A percentile compares a stretch with the other conserved stretches of the same genome.
Conservation (phyloP, 1,140 invertebrate species). For the Rhagoletis pomonella region DNA sequence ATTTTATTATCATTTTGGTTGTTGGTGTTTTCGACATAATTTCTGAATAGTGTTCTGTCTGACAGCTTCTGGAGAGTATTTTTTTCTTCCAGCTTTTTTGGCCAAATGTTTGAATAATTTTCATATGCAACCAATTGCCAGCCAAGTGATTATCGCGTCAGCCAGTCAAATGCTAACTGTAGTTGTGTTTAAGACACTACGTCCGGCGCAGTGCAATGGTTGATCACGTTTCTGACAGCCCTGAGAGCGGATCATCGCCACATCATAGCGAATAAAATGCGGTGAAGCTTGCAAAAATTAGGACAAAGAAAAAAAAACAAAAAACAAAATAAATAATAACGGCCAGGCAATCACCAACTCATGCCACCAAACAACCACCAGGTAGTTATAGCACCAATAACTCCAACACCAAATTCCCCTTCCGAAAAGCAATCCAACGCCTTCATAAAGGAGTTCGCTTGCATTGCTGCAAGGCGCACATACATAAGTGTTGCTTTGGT, state of each 20-base stretch:
- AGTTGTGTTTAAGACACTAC: not conserved
- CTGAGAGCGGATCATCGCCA: slow-evolving; percentile 10
- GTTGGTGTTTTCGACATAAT: too few species aligned
- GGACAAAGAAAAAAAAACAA: not conserved
- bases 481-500: not conserved
- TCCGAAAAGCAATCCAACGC: not conserved
- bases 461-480: too few species aligned
- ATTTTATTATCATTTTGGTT: too few species aligned
- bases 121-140: not conserved
- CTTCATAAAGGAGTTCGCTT: not conserved
- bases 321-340: not conserved
- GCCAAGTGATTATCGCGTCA: slow-evolving; percentile 11
- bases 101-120: slow-evolving; percentile 18
- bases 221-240: slow-evolving; percentile 50
- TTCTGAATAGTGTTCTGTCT: too few species aligned
- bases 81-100: too few species aligned
- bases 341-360: not conserved
- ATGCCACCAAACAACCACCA: not conserved
- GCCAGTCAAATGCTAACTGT: slow-evolving; percentile 28
- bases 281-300: not conserved
- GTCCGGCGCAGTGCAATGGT: slow-evolving; percentile 13
- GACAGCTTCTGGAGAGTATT: too few species aligned
- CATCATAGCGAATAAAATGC: slow-evolving; percentile 24
- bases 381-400: slow-evolving; percentile 12
- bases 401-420: not conserved